Base-by-base conservation (phyloP, 1,140 invertebrate species). In the Nixonia krombeini region DNA sequence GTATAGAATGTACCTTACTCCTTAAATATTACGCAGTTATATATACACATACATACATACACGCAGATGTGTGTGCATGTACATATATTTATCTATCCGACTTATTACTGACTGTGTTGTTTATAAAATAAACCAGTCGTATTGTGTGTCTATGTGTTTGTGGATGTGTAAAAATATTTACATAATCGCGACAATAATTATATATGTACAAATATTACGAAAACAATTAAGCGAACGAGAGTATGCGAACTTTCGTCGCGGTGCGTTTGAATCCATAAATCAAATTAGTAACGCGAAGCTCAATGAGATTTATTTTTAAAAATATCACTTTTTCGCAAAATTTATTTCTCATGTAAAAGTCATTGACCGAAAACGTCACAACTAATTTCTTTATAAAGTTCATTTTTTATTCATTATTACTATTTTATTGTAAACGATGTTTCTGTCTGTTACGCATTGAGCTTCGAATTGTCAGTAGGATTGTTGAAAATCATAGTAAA, bases 21-120 rank as follows among this genome's bases (percentile, higher is more conserved):
- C 65, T 84, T 83, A 79, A 79, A 77, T 78, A 78, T 82, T 83
- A 84, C 79, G 79, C 80, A 74, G 75, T 82, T 82, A 74, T 77
- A 77, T 76, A 72, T 74, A 76, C 76, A 75, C 62, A 64, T 74
- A 69, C 68, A 71, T 75, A 61, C 67, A 75, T 74, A 58, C 68
- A 68, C 68, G 58, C 55, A 33, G 44, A 50, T 29, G 28, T n/a
- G 56, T 61, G 55, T 61, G 55, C 40, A 63, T 70, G 51, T 68
- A 70, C 74, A 72, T 75, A 70, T 67, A 71, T 70, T 71, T 67
- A 73, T 75, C 52, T 70, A 72, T 72, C 53, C 35, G 28, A 58
- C 53, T 65, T 17, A 28, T 47, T 52, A 18, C 10, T 53, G 53
- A 50, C 55, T 49, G 47, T 68, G 47, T 52, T 56, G 40, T 67